Conservation (phyloP, 2,888 invertebrate genomes). For the Fissipunctia ypsillon region DNA sequence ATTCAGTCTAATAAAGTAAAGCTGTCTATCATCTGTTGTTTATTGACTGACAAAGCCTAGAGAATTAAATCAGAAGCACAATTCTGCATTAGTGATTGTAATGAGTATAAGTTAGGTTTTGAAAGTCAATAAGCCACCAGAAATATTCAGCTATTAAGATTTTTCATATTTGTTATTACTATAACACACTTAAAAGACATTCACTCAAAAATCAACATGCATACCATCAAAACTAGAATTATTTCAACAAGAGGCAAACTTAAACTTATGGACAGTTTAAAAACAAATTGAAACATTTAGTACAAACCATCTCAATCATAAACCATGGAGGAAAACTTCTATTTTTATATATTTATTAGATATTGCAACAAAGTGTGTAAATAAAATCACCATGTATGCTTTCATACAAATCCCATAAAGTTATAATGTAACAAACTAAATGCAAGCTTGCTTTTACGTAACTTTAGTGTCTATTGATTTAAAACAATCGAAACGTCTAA, state of each 20-base stretch:
- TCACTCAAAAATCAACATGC: slow-evolving; percentile 76
- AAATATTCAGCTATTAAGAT: slow-evolving; percentile 82
- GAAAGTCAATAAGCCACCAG: slow-evolving; percentile 87
- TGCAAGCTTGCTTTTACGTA: slow-evolving; percentile 59
- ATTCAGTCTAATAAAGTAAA: slow-evolving; percentile 85
- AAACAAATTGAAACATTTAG: slow-evolving; percentile 85
- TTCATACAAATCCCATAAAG: slow-evolving; percentile 66
- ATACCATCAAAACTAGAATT: slow-evolving; percentile 70
- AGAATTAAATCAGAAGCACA: slow-evolving; percentile 19
- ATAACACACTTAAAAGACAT: slow-evolving; percentile 76
- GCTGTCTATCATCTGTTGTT: slow-evolving; percentile 80
- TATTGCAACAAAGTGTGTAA: slow-evolving; percentile 74
- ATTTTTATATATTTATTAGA: slow-evolving; percentile 69
- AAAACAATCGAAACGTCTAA: slow-evolving; percentile 19
- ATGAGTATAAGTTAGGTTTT: slow-evolving; percentile 73
- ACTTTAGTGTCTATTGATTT: slow-evolving; percentile 41
- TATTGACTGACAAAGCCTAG: slow-evolving; percentile 84
- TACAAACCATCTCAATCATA: slow-evolving; percentile 79
- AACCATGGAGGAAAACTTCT: slow-evolving; percentile 74
- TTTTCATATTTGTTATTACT: slow-evolving; percentile 86
- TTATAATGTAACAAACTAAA: slow-evolving; percentile 53
- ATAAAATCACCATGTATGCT: slow-evolving; percentile 69
- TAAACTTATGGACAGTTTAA: slow-evolving; percentile 81
- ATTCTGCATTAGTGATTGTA: slow-evolving; percentile 24
- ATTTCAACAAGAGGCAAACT: slow-evolving; percentile 75